Evolutionary conservation across 2,888 invertebrate species (phyloP), one percentile per base, ranked within the genome.

Genomic region (Drosophila melanocephala): DNA sequence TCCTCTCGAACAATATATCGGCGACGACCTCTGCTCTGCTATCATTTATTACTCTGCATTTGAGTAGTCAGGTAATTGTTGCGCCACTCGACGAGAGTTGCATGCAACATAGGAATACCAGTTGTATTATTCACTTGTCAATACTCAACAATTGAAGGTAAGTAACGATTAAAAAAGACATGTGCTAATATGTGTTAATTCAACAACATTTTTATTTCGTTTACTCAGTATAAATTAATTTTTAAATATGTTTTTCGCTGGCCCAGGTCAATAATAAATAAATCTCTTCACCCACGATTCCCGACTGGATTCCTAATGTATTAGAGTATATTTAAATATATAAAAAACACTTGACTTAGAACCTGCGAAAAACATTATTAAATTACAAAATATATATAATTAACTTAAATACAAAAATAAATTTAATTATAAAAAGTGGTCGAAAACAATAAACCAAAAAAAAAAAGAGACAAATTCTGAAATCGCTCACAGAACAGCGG

Each of bases 121-220:
- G 12, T 10, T 33, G 32, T 10, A 3, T 16, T 28, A 32, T 33
- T 14, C 16, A 28, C 47, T 44, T 51, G 33, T 22, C 59, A 77
- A 80, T 77, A 77, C 81, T 77, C 77, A 63, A 26, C 19, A 50
- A 5, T 47, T 61, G 26, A 58, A 80, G 47, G 77, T 77, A 35
- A 62, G 76, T 69, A 22, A 2, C 12, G 0, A 5, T 35, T n/a
- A 5, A 53, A 22, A 16, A 22, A 30, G 0, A 28, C 28, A 28
- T 28, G 28, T 28, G 28, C 3, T 28, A 28, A 28, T 30, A 52
- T 2, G 5, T 30, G 3, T 30, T 52, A 10, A 26, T 26, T 50
- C 1, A 1, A 22, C 4, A 50, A 50, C 2, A 22, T 6, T 1
- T 22, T 44, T 44, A 14, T 22, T 22, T 44, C 6, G 12, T 14